Evolutionary conservation across 2,888 invertebrate species (phyloP), one percentile per base, ranked within the genome.

Genomic region (Parelbella ahira): DNA sequence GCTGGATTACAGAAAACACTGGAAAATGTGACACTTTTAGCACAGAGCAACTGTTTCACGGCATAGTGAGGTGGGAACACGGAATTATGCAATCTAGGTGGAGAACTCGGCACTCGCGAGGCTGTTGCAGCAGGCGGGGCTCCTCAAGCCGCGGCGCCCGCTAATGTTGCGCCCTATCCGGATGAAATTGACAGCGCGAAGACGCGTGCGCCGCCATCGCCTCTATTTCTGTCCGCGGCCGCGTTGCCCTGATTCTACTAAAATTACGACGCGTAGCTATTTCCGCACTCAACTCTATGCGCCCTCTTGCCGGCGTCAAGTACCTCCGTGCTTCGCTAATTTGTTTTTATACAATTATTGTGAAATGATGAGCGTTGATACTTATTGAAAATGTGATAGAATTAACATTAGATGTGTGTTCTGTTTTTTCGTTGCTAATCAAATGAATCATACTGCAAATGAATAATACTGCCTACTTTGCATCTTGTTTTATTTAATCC

Each of bases 221-320:
- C 74, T 69, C 84, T 87, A 87, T 87, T 87, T 86, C 75, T 68
- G 81, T 81, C 68, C 75, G 78, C 75, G 86, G 73, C 83, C 81
- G 82, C 65, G 81, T 87, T 87, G 87, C 87, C 87, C 87, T 79
- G 87, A 82, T 87, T 87, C 72, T 74, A 87, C 83, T 86, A 83
- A 87, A 87, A 86, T 86, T 87, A 87, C 80, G 74, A 74, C 78
- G 75, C 70, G 73, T 54, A 64, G 80, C 84, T 87, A 87, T 87
- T 87, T 87, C 87, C 86, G 87, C 84, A 82, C 87, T 74, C 71
- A 54, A 70, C 76, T 67, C 68, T 58, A 62, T 63, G 72, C 66
- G 77, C 74, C 64, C 72, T 68, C 75, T 61, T 56, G 60, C 62
- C 57, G 59, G 63, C 69, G 66, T 73, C 64, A 65, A 74, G 47